Base-by-base conservation (phyloP, 2,113 vertebrate genomes). In the Ptilonorhynchus violaceus region DNA sequence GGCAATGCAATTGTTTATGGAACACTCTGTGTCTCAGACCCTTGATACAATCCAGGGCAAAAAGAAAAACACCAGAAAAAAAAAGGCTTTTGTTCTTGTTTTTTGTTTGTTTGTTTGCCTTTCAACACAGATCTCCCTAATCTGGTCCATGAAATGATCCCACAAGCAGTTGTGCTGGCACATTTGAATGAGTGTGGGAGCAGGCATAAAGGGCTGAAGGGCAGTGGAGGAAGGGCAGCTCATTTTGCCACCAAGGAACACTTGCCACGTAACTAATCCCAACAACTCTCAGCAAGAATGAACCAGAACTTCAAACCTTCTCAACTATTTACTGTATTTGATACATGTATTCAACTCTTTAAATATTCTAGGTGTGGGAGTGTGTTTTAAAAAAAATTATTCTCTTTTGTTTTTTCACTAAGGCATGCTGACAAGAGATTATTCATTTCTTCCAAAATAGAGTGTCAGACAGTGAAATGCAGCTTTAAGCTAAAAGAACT, bases 401-500 rank as follows among this genome's bases (percentile, higher is more conserved):
- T 84, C 31, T 58, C 13, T 58, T 39, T 44, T n/a, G 41, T 69
- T 50, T 81, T 60, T 91, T 88, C 52, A 50, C 46, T 44, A 50
- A 70, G 28, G 39, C 56, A 10, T 62, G 63, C 68, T 72, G 85
- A 75, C 88, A 95, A 70, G 50, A 84, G 7, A 74, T 85, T 91
- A 72, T 81, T 94, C 12, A 77, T 81, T 96, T 84, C 68, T 91
- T 88, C 79, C 63, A 88, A 92, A 92, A 94, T 16, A 85, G 53
- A 50, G 75, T 90, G 73, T 72, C 85, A 96, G 95, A 95, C 93
- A 92, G 52, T 14, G 47, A 96, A 96, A 89, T 74, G 68, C 5
- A 4, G 60, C 44, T 90, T 94, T 78, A 91, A 93, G 52, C 49
- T 68, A 63, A 67, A 86, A 49, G 4, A 41, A 3, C 33, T 13